Evolutionary conservation across 2,888 invertebrate species (phyloP), one percentile per base, ranked within the genome.

Genomic region (Mycalesis mineus): DNA sequence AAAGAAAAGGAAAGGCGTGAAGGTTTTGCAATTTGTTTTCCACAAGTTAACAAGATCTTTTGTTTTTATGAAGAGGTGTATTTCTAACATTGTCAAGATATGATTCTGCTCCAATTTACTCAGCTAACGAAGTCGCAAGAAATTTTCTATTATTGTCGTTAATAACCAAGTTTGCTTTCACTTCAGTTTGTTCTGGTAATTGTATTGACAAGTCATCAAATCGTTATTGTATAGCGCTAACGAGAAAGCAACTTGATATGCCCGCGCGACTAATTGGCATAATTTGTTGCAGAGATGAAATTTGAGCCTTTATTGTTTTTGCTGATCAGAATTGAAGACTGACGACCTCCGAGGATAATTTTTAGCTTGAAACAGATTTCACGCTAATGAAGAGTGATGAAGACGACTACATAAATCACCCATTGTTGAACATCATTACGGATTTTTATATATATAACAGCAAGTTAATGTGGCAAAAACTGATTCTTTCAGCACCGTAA

Each of bases 171-270:
- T 14, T 42, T 53, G 51, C 60, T 53, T 53, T 60, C 57, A 52
- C 53, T 9, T 48, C 13, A 39, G 29, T 44, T 52, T 42, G 14
- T 39, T 33, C 40, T 9, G 28, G 37, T 62, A 60, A 62, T 60
- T 57, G 36, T 58, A 60, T 53, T 62, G 57, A 70, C 67, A 63
- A 54, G 51, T 55, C 62, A 63, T 64, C 63, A 64, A 63, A 64
- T 55, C 57, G 62, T 53, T 42, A 57, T 63, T 61, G 60, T 51
- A 61, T 39, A 56, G 61, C 52, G 57, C 62, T 65, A 65, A 65
- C 57, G 62, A 64, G 68, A 68, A 69, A 68, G 65, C 62, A 65
- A 67, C 47, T 40, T 52, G 57, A 68, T 64, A 60, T 58, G 51
- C 50, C n/a, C 55, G 28, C 29, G n/a, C 31, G 15, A 42, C 40